Conservation (phyloP, 2,888 invertebrate genomes). For the Leptogaster cylindrica region DNA sequence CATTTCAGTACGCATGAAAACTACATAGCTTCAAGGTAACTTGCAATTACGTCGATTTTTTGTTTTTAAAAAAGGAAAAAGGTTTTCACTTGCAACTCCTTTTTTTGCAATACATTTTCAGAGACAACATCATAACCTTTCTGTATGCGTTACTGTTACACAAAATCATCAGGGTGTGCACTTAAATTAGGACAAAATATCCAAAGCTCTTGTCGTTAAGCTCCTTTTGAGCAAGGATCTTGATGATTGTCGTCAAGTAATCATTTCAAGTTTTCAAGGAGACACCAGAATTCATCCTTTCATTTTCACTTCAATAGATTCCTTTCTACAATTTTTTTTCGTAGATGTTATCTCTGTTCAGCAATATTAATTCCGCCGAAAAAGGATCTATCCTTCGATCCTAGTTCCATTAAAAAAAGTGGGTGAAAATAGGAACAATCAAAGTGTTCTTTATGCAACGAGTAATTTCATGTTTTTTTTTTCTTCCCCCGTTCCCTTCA, state of each 20-base stretch:
- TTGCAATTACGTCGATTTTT: too few species aligned
- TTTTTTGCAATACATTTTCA: too few species aligned
- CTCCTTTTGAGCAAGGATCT: slow-evolving; percentile 12
- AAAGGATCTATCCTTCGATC: slow-evolving; percentile 1
- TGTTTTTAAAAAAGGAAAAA: too few species aligned
- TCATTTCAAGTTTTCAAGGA: slow-evolving; percentile 22
- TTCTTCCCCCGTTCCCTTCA: not conserved
- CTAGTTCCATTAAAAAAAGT: too few species aligned
- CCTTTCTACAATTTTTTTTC: too few species aligned
- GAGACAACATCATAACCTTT: too few species aligned
- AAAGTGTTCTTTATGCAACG: slow-evolving; percentile 18
- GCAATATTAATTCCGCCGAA: slow-evolving; percentile 18
- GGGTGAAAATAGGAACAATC: slow-evolving; percentile 17
- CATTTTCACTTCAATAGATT: slow-evolving; percentile 28
- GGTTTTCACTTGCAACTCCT: too few species aligned
- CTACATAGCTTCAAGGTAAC: too few species aligned
- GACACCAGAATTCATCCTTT: slow-evolving; percentile 30
- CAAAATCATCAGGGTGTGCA: too few species aligned
- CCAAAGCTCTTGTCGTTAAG: slow-evolving; percentile 1
- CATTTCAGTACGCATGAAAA: too few species aligned
- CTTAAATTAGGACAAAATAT: slow-evolving; percentile 10
- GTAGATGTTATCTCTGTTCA: slow-evolving; percentile 9
- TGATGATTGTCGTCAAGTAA: slow-evolving; percentile 17
- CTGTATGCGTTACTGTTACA: too few species aligned
- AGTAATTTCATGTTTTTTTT: not conserved